Base-by-base conservation (phyloP, 2,888 invertebrate genomes). In the Troides oblongomaculatus region DNA sequence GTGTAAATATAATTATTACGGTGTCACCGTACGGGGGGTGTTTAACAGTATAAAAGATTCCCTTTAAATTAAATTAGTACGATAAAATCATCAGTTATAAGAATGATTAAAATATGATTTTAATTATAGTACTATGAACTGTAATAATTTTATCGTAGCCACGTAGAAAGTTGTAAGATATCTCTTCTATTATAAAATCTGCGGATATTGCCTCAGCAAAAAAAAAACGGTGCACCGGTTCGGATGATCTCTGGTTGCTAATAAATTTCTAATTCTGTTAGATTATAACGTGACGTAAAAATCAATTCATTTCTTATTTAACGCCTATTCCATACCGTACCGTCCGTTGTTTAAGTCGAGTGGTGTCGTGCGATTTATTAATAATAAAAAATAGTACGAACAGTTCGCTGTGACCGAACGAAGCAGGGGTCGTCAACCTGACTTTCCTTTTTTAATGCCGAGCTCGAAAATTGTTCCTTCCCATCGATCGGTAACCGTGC, bases 371-470 rank as follows among this genome's bases (percentile, higher is more conserved):
- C 76, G 79, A 79, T 78, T 80, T 83, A 84, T 81, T 79, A 79
- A 78, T 77, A 78, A 84, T 50, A 50, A 86, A 87, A 84, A 72
- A 39, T 39, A 39, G 39, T 76, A 72, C 81, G 81, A 82, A 86
- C 87, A 82, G 84, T 81, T 83, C 79, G 77, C 81, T 78, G 79
- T 81, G 80, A 78, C 80, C 84, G 84, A 79, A 84, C 78, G 79
- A 76, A 72, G 76, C 77, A 83, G 77, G 30, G 90, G 86, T 90
- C 88, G 81, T 81, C 81, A 81, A 88, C 87, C 90, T 77, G 76
- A 84, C 89, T 87, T 90, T 89, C 89, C 89, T 87, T 30, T 88
- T 89, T 89, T 87, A 86, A 82, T 86, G 86, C 80, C 74, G 77
- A 74, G 77, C 74, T 76, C 67, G 77, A 76, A 78, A 76, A 78